phyloP scores from a whole-genome alignment of 2,113 vertebrate genomes.

The Gallinago paraguaiae region DNA sequence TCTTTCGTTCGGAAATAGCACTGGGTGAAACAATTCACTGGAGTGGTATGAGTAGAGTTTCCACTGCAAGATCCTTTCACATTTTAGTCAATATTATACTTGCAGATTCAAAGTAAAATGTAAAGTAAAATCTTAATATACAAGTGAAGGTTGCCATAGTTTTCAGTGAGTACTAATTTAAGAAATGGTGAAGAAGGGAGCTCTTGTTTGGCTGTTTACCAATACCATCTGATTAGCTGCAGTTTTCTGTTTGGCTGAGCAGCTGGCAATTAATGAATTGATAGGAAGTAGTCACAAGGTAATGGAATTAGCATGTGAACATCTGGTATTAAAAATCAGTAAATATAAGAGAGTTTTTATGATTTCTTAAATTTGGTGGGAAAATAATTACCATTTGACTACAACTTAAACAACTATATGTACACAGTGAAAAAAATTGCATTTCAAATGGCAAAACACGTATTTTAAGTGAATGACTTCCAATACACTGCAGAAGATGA shows the following conservation, averaged over 20 bases:
- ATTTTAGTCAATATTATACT: not conserved
- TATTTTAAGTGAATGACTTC: conserved; percentile 13
- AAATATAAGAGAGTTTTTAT: conserved; percentile 40
- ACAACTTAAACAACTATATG: not conserved
- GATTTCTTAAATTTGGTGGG: conserved; percentile 61
- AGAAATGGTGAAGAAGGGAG: conserved; percentile 37
- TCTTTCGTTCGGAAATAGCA: not conserved
- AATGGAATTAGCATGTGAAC: conserved; percentile 73
- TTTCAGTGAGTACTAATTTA: conserved; percentile 41
- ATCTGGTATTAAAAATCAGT: conserved; percentile 77
- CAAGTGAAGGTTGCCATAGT: not conserved
- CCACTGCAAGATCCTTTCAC: not conserved
- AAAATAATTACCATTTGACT: conserved; percentile 45
- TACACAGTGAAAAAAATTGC: not conserved
- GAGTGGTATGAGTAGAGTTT: not conserved
- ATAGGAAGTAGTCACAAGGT: conserved; percentile 73
- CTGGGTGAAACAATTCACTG: not conserved
- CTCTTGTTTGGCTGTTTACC: conserved; percentile 61
- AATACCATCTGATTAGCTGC: conserved; percentile 62
- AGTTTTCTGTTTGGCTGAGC: conserved; percentile 67
- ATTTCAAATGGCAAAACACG: not conserved
- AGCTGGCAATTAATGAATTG: conserved; percentile 79
- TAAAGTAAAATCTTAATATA: not conserved
- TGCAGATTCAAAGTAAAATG: not conserved
- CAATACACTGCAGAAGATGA: conserved; percentile 14